Evolutionary conservation across 2,113 vertebrate species (phyloP).

Genomic region (Eclectus roratus): DNA sequence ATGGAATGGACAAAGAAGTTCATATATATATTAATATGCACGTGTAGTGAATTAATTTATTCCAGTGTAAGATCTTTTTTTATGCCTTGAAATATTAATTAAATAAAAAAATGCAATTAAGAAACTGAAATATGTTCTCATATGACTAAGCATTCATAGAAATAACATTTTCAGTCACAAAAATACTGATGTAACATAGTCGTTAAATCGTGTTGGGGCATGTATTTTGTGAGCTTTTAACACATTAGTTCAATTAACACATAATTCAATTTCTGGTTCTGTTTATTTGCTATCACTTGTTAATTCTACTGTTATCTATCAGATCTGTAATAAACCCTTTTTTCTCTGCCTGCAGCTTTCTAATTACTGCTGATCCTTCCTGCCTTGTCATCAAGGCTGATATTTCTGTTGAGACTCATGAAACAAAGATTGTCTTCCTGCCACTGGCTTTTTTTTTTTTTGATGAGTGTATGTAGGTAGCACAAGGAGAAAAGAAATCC

Average conservation of each 20-base stretch:
- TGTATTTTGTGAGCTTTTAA: neutral
- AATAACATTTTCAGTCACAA: neutral
- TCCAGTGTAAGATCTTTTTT: neutral
- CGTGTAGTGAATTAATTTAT: neutral
- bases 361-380: neutral
- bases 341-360: neutral
- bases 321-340: neutral
- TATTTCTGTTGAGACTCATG: neutral
- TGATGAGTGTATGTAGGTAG: neutral
- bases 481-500: neutral
- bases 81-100: neutral
- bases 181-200: neutral
- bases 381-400: neutral
- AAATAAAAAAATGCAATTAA: neutral
- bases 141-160: neutral
- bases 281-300: neutral
- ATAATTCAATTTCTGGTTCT: neutral
- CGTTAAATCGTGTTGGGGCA: neutral
- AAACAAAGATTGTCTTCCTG: neutral
- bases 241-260: neutral
- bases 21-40: neutral
- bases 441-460: neutral
- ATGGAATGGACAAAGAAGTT: neutral
- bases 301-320: neutral
- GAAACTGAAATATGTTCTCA: neutral